Evolutionary conservation across 2,888 invertebrate species (phyloP).

Genomic region (Steinernema scapterisci): DNA sequence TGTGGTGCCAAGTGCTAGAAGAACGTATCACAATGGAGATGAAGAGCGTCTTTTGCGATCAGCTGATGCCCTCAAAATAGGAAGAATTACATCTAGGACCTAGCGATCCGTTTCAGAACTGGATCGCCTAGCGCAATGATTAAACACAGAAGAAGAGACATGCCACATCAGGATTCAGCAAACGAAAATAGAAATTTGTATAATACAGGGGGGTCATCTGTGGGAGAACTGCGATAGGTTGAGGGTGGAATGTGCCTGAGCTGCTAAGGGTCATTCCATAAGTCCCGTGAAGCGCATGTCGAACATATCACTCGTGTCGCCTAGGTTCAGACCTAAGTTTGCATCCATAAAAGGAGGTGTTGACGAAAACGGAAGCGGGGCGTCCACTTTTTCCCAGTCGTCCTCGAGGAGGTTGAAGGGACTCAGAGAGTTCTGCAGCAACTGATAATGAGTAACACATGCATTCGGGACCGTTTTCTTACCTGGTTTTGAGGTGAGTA

Average conservation of each 20-base stretch:
- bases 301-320: conserved; percentile 21
- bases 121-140: no score
- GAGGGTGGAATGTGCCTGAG: background rate
- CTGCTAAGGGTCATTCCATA: background rate
- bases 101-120: no score
- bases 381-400: conserved; percentile 26
- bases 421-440: conserved; percentile 21
- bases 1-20: background rate
- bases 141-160: no score
- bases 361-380: background rate
- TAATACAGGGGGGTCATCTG: no score
- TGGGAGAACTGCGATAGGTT: no score
- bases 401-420: conserved; percentile 22
- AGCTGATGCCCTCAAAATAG: no score
- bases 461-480: background rate
- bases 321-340: background rate
- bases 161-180: no score
- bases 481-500: conserved; percentile 22
- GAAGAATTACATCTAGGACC: no score
- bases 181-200: no score
- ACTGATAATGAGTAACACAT: background rate
- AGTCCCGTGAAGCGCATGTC: conserved; percentile 12
- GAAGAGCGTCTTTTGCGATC: no score
- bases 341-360: conserved; percentile 6
- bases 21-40: no score